These are phyloP conservation scores for Cettia cetti DNA, from an alignment of 2,113 vertebrate species.

Conservation along the genomic window DNA sequence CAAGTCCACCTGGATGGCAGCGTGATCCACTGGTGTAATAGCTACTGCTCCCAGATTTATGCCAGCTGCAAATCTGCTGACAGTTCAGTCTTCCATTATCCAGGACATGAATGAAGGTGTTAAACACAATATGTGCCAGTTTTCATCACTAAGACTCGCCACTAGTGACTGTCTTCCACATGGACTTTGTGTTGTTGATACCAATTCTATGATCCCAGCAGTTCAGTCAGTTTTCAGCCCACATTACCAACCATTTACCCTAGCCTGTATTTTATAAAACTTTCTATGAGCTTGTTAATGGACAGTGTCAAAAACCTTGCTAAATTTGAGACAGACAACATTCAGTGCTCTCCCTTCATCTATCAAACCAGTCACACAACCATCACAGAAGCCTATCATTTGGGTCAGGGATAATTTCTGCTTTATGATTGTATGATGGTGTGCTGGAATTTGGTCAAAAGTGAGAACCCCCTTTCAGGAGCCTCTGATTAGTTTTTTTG, in stretches of 20 bases:
- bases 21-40: not conserved
- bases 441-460: not conserved
- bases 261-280: not conserved
- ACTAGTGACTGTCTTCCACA: not conserved
- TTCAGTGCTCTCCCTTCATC: not conserved
- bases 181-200: not conserved
- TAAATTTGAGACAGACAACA: not conserved
- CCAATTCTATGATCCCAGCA: not conserved
- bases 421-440: not conserved
- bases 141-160: no score
- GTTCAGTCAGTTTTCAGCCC: not conserved
- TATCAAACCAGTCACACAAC: not conserved
- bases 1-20: not conserved
- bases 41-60: not conserved
- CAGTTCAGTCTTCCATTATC: not conserved
- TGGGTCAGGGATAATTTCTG: not conserved
- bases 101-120: not conserved
- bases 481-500: no score
- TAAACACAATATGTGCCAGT: not conserved
- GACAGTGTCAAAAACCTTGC: not conserved
- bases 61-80: not conserved
- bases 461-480: no score
- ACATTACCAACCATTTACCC: not conserved
- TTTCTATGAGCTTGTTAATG: not conserved
- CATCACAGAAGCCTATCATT: not conserved